Conservation (phyloP, 2,113 vertebrate species). For the Trachemys scripta region DNA sequence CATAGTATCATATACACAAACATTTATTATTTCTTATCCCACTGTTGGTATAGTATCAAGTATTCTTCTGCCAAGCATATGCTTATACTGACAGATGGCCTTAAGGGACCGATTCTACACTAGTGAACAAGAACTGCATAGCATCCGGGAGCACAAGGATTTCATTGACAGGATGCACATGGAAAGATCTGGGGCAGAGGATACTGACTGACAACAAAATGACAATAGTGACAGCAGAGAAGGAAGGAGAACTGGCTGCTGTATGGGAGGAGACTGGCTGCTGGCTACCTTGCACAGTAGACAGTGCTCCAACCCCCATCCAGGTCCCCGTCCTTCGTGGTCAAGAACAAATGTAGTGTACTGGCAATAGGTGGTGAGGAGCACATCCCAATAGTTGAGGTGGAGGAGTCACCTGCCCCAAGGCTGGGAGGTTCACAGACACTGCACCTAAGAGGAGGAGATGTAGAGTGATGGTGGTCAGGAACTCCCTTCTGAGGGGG, state of each 20-base stretch:
- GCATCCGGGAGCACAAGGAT: neutral
- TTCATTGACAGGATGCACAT: neutral
- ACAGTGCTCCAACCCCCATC: neutral
- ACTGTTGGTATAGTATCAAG: neutral
- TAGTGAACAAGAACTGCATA: neutral
- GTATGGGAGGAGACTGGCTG: neutral
- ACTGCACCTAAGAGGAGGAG: neutral
- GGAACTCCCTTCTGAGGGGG: neutral
- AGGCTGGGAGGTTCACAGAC: neutral
- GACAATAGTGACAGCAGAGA: neutral
- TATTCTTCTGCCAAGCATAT: neutral
- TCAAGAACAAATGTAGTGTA: neutral
- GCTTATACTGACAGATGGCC: neutral
- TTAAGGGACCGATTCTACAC: neutral
- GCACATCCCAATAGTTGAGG: neutral
- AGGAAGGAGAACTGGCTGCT: neutral
- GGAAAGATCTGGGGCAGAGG: neutral
- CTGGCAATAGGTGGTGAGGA: neutral
- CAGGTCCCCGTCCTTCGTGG: neutral
- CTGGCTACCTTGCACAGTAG: neutral
- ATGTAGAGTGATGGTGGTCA: neutral
- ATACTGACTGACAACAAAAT: neutral
- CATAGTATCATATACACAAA: neutral
- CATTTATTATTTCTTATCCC: neutral
- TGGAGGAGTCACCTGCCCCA: neutral